Evolutionary conservation across 37 sponge, comb jelly and placozoan genomes (phyloP).

Genomic region (Theonella swinhoei): DNA sequence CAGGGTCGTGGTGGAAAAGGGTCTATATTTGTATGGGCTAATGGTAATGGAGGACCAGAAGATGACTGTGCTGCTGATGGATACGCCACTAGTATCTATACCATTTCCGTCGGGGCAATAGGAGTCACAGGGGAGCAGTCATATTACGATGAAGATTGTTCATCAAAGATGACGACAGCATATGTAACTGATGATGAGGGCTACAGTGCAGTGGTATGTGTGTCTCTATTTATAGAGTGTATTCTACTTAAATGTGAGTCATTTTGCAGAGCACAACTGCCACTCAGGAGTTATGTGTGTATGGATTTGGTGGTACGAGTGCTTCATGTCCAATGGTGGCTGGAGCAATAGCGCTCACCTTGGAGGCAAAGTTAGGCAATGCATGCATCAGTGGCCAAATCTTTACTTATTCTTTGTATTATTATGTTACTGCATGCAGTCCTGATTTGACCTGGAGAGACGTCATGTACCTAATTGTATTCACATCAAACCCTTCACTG

Average conservation of each 20-base stretch:
- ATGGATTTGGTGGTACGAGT: constrained; percentile 54
- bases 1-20: constrained; percentile 88
- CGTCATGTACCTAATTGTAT: constrained; percentile 85
- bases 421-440: constrained; percentile 3
- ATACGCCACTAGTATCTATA: constrained; percentile 85
- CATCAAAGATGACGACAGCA: constrained; percentile 79
- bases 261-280: neutral
- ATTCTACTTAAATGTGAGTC: neutral
- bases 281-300: neutral
- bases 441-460: constrained; percentile 89
- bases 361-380: constrained; percentile 80
- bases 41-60: constrained; percentile 87
- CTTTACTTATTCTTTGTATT: neutral
- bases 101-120: constrained; percentile 84
- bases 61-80: constrained; percentile 93
- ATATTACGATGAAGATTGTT: constrained; percentile 89
- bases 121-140: constrained; percentile 58
- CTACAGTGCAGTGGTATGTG: neutral
- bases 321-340: constrained; percentile 68
- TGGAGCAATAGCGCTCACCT: constrained; percentile 73
- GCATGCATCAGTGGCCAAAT: neutral
- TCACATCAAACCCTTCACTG: constrained; percentile 27
- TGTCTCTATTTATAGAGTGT: neutral
- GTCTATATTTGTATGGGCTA: constrained; percentile 94
- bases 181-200: constrained; percentile 17